phyloP scores from a whole-genome alignment of 2,888 invertebrate species.

The Anagyrus pseudococci region DNA sequence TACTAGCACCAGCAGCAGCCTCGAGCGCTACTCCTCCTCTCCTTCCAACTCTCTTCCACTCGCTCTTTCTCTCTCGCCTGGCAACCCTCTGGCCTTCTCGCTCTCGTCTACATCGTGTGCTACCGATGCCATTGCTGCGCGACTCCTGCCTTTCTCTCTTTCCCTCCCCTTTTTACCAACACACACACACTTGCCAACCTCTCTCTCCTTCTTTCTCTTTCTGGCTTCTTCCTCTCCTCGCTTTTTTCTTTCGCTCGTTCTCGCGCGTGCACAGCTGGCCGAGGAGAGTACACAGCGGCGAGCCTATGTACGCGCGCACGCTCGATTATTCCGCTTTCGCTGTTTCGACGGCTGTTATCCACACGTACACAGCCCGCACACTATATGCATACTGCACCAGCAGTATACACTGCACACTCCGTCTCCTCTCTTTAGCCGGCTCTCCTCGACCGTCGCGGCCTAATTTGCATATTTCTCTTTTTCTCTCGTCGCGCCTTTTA shows the following conservation, averaged over 20 bases:
- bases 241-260: not conserved
- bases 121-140: no score
- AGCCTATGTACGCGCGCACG: not conserved
- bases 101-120: no score
- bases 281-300: no score
- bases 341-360: no score
- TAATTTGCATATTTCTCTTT: constrained; percentile 2
- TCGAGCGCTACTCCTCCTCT: no score
- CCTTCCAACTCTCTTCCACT: no score
- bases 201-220: not conserved
- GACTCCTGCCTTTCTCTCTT: not conserved
- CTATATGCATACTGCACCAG: not conserved
- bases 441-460: not conserved
- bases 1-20: no score
- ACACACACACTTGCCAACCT: no score
- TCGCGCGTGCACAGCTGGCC: not conserved
- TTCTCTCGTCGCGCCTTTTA: constrained; percentile 1
- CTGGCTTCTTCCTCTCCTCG: not conserved
- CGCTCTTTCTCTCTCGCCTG: no score
- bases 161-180: no score
- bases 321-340: constrained; percentile 2
- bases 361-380: no score
- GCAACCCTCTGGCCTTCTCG: no score
- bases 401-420: not conserved
- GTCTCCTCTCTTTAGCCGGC: not conserved